phyloP scores from a whole-genome alignment of 2,888 invertebrate species.

The Frankliniella fusca region DNA sequence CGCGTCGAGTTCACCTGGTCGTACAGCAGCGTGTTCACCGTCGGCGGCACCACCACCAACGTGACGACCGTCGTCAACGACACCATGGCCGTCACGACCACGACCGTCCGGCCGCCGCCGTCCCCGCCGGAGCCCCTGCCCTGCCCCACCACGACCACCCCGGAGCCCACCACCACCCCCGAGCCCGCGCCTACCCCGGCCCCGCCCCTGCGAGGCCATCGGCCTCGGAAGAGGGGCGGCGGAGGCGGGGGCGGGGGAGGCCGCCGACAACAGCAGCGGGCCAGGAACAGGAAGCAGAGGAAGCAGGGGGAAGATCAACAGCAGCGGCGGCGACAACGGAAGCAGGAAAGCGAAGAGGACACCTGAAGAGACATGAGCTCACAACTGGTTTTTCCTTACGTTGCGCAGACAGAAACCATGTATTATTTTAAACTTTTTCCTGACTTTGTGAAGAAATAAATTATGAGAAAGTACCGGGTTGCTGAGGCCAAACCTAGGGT shows the following conservation, averaged over 20 bases:
- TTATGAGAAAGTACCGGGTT: too few relatives aligned
- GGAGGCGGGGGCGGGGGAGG: neutral
- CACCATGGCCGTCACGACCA: neutral
- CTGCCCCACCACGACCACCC: conserved; percentile 8
- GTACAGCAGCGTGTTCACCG: conserved; percentile 14
- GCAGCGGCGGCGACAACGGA: neutral
- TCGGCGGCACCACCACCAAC: neutral
- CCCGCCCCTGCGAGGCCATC: neutral
- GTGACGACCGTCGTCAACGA: conserved; percentile 7
- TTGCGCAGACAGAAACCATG: too few relatives aligned
- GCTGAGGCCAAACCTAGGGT: too few relatives aligned
- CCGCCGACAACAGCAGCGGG: neutral
- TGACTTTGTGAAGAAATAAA: too few relatives aligned
- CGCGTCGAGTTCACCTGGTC: neutral
- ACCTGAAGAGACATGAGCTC: too few relatives aligned
- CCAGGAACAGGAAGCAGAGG: neutral
- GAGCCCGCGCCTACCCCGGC: conserved; percentile 3
- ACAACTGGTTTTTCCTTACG: too few relatives aligned
- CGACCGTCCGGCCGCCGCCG: neutral
- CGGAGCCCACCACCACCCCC: conserved; percentile 20
- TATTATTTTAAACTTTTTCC: too few relatives aligned
- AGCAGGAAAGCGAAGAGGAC: neutral
- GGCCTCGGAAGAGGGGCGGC: neutral
- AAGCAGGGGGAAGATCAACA: neutral
- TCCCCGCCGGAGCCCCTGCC: neutral